A percentile compares a stretch with the other conserved stretches of the same genome.
Evolutionary conservation across 1,140 invertebrate species (phyloP).

Genomic region (Brachionus manjavacas): DNA sequence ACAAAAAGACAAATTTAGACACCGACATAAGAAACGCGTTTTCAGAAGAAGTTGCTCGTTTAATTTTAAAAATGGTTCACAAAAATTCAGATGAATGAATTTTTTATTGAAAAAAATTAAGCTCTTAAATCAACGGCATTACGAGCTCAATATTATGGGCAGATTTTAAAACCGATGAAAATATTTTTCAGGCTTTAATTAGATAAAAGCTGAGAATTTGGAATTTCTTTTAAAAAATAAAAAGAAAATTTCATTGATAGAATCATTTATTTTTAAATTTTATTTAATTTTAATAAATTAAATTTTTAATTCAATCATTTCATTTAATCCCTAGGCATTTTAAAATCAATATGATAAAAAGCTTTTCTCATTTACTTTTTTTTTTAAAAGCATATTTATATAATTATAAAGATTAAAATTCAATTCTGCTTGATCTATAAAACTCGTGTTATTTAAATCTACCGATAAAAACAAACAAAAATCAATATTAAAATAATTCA

Average conservation of each 20-base stretch:
- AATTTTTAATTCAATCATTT: too few relatives aligned
- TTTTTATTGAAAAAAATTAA: neutral
- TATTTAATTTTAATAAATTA: too few relatives aligned
- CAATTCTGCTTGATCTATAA: neutral
- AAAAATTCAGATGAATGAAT: slow-evolving; percentile 7
- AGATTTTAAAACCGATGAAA: neutral
- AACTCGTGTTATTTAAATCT: neutral
- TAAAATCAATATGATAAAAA: neutral
- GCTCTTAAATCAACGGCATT: neutral
- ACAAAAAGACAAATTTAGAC: neutral
- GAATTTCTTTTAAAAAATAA: neutral
- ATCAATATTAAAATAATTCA: slow-evolving; percentile 7
- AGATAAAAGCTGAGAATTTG: neutral
- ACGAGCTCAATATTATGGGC: neutral
- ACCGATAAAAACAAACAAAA: neutral
- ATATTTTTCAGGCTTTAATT: neutral
- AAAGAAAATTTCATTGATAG: neutral
- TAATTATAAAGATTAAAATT: neutral
- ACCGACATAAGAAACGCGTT: neutral
- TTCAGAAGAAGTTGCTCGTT: neutral
- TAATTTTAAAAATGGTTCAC: slow-evolving; percentile 32
- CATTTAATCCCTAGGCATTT: too few relatives aligned
- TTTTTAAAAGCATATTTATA: neutral
- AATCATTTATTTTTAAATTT: neutral
- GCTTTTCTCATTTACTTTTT: neutral